Evolutionary conservation across 2,888 invertebrate species (phyloP).

Genomic region (Drosophila cognata): DNA sequence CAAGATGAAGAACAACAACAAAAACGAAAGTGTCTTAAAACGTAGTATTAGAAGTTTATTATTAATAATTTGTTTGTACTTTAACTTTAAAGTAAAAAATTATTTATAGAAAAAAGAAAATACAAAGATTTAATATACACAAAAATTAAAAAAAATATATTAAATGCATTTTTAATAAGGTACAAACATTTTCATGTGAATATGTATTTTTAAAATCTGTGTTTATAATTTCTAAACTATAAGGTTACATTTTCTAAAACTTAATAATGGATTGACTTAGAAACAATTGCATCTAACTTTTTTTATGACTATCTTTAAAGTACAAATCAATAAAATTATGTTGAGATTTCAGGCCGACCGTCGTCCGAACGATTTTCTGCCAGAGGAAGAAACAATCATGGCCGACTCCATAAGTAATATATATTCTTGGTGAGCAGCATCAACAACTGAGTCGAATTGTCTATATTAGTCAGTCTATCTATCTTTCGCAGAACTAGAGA

Average conservation of each 20-base stretch:
- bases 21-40: constrained; percentile 84
- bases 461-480: no score
- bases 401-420: neutral
- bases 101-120: constrained; percentile 80
- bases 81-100: constrained; percentile 82
- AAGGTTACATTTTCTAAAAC: neutral
- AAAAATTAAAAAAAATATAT: constrained; percentile 59
- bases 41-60: constrained; percentile 83
- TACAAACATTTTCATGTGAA: neutral
- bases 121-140: constrained; percentile 81
- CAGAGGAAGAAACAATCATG: neutral
- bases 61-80: constrained; percentile 82
- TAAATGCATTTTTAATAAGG: neutral
- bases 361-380: neutral
- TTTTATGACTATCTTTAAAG: neutral
- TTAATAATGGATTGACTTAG: neutral
- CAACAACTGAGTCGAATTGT: no score
- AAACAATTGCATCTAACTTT: neutral
- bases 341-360: neutral
- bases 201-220: neutral
- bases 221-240: neutral
- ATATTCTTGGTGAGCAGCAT: no score
- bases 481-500: no score
- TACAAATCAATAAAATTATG: neutral
- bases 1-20: constrained; percentile 73